Percentiles rank a stretch among this genome's conserved stretches.
phyloP scores from a whole-genome alignment of 2,113 vertebrate genomes.

The Albula goreensis region DNA sequence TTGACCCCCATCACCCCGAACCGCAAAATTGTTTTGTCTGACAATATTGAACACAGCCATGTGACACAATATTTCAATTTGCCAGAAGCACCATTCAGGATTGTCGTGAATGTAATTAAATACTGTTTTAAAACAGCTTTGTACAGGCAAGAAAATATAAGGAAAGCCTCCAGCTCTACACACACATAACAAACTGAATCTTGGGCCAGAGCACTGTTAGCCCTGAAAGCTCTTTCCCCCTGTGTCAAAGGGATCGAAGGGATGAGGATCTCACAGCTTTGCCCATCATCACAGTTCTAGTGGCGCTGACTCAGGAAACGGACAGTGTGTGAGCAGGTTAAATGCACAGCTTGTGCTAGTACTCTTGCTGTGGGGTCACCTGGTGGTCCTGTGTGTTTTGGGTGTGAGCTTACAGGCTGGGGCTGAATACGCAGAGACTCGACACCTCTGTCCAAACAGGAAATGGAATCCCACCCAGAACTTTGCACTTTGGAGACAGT shows the following conservation, averaged over 20 bases:
- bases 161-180: neutral
- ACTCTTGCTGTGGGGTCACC: neutral
- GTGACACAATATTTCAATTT: too few relatives aligned
- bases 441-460: neutral
- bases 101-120: neutral
- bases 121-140: neutral
- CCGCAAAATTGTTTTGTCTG: neutral
- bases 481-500: neutral
- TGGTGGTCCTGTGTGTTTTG: neutral
- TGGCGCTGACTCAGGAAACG: neutral
- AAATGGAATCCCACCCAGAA: neutral
- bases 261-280: neutral
- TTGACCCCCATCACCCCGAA: neutral
- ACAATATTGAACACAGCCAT: neutral
- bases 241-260: neutral
- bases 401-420: neutral
- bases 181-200: neutral
- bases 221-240: neutral
- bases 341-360: neutral
- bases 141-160: neutral
- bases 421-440: neutral
- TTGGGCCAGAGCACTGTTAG: neutral
- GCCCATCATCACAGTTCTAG: neutral
- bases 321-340: neutral
- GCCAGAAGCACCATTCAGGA: neutral